phyloP scores from a whole-genome alignment of 2,113 vertebrate genomes.

The Sterna hirundo region DNA sequence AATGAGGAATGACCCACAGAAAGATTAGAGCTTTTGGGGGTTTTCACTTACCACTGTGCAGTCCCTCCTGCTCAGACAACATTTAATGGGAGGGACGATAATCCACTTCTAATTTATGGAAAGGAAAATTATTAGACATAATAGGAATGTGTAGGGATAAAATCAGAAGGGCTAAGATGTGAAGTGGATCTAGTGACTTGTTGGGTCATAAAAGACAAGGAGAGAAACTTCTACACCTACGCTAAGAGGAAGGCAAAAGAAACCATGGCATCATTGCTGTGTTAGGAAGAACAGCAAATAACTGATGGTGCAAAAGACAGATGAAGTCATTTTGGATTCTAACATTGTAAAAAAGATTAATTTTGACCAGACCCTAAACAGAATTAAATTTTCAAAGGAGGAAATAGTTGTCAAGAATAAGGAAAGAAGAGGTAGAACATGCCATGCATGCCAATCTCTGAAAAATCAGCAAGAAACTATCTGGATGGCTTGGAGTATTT shows the following conservation, averaged over 20 bases:
- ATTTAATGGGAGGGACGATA: background rate
- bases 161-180: background rate
- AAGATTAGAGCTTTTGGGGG: background rate
- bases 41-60: background rate
- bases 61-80: background rate
- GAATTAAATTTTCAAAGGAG: background rate
- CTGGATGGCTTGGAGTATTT: background rate
- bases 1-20: background rate
- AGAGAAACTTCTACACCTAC: background rate
- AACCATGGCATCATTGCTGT: background rate
- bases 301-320: background rate
- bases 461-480: background rate
- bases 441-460: background rate
- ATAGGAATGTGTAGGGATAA: background rate
- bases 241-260: background rate
- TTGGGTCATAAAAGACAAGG: background rate
- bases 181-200: background rate
- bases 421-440: background rate
- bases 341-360: background rate
- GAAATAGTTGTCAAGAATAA: background rate
- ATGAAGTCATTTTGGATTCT: background rate
- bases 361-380: background rate
- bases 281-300: background rate
- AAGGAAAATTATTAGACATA: background rate
- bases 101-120: background rate